phyloP scores from a whole-genome alignment of 2,797 vertebrate genomes.

The Channallabes apus region DNA sequence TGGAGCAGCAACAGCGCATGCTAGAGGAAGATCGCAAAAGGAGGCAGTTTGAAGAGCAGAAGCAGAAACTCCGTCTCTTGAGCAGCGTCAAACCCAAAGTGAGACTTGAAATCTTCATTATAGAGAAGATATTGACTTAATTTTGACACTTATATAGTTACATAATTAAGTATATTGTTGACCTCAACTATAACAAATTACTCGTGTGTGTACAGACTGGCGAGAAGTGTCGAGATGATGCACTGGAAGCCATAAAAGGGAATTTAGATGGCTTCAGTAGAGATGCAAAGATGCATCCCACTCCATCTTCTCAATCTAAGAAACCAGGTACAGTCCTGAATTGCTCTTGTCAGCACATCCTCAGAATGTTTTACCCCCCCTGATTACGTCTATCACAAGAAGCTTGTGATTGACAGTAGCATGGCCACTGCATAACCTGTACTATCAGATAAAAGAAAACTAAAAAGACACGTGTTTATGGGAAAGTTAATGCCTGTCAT shows the following conservation, averaged over 20 bases:
- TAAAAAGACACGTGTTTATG: slow-evolving; percentile 33
- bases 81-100: slow-evolving; percentile 99
- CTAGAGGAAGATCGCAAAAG: slow-evolving; percentile 96
- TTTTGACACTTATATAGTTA: not conserved
- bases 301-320: slow-evolving; percentile 87
- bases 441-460: slow-evolving; percentile 32
- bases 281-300: slow-evolving; percentile 97
- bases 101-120: slow-evolving; percentile 40
- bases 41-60: slow-evolving; percentile 98
- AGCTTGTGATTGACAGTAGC: slow-evolving; percentile 27
- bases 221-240: slow-evolving; percentile 95
- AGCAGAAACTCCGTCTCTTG: slow-evolving; percentile 93
- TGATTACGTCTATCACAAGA: not conserved
- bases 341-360: not conserved
- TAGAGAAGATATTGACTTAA: not conserved
- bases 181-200: not conserved
- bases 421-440: slow-evolving; percentile 12
- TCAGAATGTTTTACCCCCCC: slow-evolving; percentile 22
- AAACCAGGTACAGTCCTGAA: slow-evolving; percentile 82
- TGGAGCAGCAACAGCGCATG: slow-evolving; percentile 96
- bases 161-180: not conserved
- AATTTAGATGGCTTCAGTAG: slow-evolving; percentile 98
- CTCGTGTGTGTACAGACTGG: slow-evolving; percentile 73
- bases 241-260: slow-evolving; percentile 97
- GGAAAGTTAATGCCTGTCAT: not conserved